phyloP scores from a whole-genome alignment of 2,888 invertebrate species.

The Arge pagana region DNA sequence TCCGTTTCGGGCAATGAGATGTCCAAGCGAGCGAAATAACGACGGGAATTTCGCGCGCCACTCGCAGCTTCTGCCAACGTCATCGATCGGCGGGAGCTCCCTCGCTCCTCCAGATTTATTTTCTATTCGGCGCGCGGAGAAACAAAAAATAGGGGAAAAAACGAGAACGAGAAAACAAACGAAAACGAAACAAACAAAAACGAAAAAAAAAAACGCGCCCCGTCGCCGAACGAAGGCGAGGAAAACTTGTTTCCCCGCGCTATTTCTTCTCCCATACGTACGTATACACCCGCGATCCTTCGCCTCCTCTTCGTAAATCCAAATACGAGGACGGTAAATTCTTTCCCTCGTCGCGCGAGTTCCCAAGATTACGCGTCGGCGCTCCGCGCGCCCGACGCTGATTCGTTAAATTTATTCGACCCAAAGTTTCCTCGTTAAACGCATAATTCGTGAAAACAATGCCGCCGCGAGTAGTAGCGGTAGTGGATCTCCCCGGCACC shows the following conservation, averaged over 20 bases:
- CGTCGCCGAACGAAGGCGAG: no score
- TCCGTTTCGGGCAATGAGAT: no score
- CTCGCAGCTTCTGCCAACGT: no score
- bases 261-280: no score
- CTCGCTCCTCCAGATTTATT: neutral
- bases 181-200: conserved; percentile 17
- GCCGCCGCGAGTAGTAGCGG: conserved; percentile 15
- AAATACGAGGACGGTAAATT: no score
- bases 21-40: neutral
- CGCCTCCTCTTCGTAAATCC: no score
- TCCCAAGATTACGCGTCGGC: neutral
- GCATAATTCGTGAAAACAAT: conserved; percentile 26
- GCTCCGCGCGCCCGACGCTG: conserved; percentile 29
- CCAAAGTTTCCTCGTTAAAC: conserved; percentile 45
- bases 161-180: neutral
- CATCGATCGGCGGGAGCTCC: no score
- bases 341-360: neutral
- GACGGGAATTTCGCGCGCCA: conserved; percentile 9
- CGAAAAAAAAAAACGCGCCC: conserved; percentile 31
- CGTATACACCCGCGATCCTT: no score
- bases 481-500: no score
- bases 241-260: no score
- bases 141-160: neutral
- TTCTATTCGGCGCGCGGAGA: neutral
- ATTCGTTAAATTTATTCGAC: conserved; percentile 43